These are phyloP conservation scores for Rhyacophila evoluta DNA, from an alignment of 2,888 invertebrate species.

Conservation along the genomic window DNA sequence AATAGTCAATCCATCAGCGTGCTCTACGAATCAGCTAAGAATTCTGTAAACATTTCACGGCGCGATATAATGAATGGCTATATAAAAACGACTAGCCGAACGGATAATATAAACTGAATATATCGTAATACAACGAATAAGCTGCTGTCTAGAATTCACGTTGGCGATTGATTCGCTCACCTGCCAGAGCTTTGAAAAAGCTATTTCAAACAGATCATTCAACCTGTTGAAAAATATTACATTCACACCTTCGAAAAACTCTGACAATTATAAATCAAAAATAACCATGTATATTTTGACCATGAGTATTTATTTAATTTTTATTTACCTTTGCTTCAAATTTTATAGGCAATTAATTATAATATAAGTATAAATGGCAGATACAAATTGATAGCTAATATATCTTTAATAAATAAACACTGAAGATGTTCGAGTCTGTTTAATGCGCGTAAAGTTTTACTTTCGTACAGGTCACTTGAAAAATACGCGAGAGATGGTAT, in stretches of 20 bases:
- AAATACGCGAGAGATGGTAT: background rate
- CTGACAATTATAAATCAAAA: background rate
- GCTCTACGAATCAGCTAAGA: constrained; percentile 31
- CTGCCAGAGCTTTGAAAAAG: background rate
- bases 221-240: background rate
- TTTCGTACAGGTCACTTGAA: background rate
- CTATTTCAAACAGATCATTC: background rate
- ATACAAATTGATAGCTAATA: too few species aligned
- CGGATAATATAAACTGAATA: background rate
- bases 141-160: background rate
- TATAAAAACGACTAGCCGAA: background rate
- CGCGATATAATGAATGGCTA: constrained; percentile 6
- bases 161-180: background rate
- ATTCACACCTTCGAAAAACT: background rate
- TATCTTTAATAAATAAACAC: too few species aligned
- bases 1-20: constrained; percentile 43
- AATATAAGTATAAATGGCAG: too few species aligned
- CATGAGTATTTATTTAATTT: too few species aligned
- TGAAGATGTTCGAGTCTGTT: too few species aligned
- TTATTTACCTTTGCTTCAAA: too few species aligned
- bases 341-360: too few species aligned
- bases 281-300: too few species aligned
- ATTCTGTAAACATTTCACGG: constrained; percentile 38
- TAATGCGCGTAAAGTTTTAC: background rate
- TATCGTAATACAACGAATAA: background rate